Conservation (phyloP, 2,888 invertebrate genomes). For the Tetheella fluctuosa region DNA sequence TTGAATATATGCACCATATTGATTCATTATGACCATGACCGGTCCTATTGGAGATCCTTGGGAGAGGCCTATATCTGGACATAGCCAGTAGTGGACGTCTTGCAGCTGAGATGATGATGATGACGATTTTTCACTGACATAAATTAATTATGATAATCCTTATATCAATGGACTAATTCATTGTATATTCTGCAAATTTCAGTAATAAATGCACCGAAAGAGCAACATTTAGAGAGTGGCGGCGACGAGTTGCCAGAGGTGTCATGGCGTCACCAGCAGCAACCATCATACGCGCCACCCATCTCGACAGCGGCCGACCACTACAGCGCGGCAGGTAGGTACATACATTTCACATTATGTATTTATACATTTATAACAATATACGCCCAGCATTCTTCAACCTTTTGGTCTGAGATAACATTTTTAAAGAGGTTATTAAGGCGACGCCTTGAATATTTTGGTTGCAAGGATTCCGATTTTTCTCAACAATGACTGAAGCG, state of each 20-base stretch:
- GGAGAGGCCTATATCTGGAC: no score
- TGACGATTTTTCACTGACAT: no score
- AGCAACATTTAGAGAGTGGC: conserved; percentile 88
- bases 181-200: conserved; percentile 37
- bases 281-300: conserved; percentile 84
- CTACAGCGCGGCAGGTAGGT: conserved; percentile 87
- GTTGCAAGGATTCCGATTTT: no score
- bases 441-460: no score
- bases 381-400: not conserved
- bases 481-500: no score
- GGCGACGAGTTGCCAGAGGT: conserved; percentile 90
- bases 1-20: no score
- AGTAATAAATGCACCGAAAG: conserved; percentile 91
- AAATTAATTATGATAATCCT: conserved; percentile 12
- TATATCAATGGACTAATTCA: not conserved
- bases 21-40: no score
- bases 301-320: conserved; percentile 89
- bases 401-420: not conserved
- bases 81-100: no score
- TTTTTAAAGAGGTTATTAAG: no score
- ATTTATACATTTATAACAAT: conserved; percentile 13
- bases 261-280: conserved; percentile 90
- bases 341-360: conserved; percentile 46
- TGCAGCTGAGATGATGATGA: no score
- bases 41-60: no score